phyloP scores from a whole-genome alignment of 2,888 invertebrate species.

The Aporophyla nigra region DNA sequence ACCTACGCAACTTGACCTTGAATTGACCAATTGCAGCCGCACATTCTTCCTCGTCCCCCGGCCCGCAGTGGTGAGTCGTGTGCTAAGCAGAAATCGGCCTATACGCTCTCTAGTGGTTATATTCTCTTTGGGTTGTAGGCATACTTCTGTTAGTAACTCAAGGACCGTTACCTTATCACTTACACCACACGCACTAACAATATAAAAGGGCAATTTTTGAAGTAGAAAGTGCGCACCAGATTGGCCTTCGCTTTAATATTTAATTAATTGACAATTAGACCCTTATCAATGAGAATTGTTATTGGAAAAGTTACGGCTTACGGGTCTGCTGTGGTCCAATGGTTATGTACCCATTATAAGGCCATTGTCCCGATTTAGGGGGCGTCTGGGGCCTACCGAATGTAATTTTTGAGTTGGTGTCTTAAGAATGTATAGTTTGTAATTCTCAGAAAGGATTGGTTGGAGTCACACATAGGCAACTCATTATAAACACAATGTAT shows the following conservation, averaged over 20 bases:
- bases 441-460: not conserved
- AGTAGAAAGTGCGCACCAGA: constrained; percentile 68
- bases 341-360: constrained; percentile 50
- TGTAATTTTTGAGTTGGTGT: constrained; percentile 3
- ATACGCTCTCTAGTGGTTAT: too few species aligned
- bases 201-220: constrained; percentile 67
- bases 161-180: constrained; percentile 26
- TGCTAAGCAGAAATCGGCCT: too few species aligned
- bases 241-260: constrained; percentile 74
- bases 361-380: constrained; percentile 29
- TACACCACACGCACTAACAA: constrained; percentile 52
- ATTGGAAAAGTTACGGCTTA: constrained; percentile 71
- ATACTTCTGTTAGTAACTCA: not conserved
- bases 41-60: too few species aligned
- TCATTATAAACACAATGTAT: not conserved
- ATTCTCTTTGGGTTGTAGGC: too few species aligned
- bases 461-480: not conserved
- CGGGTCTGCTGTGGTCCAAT: constrained; percentile 43
- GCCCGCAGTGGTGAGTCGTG: too few species aligned
- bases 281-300: constrained; percentile 75
- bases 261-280: constrained; percentile 80
- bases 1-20: too few species aligned
- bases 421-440: constrained; percentile 15
- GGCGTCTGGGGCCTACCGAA: constrained; percentile 22
- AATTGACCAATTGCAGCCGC: too few species aligned